Evolutionary conservation across 2,113 vertebrate species (phyloP).

Genomic region (Sinocyclocheilus maitianheensis): DNA sequence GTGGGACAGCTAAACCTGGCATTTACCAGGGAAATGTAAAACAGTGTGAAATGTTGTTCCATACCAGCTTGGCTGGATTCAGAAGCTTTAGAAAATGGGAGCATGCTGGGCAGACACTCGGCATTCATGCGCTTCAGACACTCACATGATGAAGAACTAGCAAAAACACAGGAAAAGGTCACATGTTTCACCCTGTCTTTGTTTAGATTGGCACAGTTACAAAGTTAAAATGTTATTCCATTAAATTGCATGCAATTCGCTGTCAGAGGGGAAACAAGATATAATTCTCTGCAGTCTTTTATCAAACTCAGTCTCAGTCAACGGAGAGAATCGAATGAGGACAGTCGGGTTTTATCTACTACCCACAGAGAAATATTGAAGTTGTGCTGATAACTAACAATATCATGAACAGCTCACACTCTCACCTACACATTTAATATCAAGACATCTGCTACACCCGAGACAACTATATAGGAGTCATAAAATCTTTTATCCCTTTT

Average conservation of each 20-base stretch:
- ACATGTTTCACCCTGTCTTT: conserved; percentile 18
- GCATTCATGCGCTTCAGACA: conserved; percentile 59
- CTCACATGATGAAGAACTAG: conserved; percentile 51
- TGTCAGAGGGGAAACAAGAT: neutral
- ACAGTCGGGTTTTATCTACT: conserved; percentile 21
- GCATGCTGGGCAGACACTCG: conserved; percentile 49
- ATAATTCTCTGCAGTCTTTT: conserved; percentile 13
- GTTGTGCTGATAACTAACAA: conserved; percentile 23
- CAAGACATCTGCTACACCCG: neutral
- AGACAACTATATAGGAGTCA: neutral
- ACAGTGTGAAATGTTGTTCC: conserved; percentile 61
- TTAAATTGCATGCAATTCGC: conserved; percentile 32
- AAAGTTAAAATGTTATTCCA: conserved; percentile 18
- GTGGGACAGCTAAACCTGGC: conserved; percentile 59
- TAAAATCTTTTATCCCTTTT: neutral
- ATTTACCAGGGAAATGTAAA: conserved; percentile 68
- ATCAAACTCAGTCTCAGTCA: neutral
- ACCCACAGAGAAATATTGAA: conserved; percentile 27
- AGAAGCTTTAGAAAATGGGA: conserved; percentile 40
- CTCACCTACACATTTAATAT: conserved; percentile 17
- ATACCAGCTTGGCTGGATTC: conserved; percentile 49
- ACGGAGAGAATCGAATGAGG: conserved; percentile 12
- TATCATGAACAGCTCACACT: neutral
- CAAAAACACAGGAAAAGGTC: conserved; percentile 57
- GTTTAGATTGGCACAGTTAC: conserved; percentile 23